Percentiles rank a stretch among this genome's conserved stretches.
Conservation (phyloP, 2,888 invertebrate genomes). For the Eulithis testata region DNA sequence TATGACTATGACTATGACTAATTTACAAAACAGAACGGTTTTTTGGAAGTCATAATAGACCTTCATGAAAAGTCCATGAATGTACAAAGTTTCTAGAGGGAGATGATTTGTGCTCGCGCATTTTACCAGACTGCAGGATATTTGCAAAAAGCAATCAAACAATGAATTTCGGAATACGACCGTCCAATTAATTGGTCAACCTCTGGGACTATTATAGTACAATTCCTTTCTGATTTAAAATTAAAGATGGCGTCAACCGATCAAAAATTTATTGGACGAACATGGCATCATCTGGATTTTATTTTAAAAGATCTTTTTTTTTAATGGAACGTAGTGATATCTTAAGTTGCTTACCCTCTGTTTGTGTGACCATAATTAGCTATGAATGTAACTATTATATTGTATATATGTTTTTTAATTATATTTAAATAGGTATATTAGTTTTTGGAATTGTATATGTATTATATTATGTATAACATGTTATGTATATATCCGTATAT, state of each 20-base stretch:
- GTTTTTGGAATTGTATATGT: too few relatives aligned
- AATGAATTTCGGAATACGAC: constrained; percentile 42
- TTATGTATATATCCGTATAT: too few relatives aligned
- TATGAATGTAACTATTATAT: too few relatives aligned
- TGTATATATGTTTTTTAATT: too few relatives aligned
- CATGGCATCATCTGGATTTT: constrained; percentile 26
- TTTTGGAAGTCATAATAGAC: not conserved
- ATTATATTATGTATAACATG: too few relatives aligned
- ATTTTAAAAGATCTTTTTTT: not conserved
- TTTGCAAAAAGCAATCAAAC: constrained; percentile 42
- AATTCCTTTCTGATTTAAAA: constrained; percentile 47
- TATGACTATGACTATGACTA: too few relatives aligned
- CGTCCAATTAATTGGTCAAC: constrained; percentile 43
- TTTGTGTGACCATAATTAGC: too few relatives aligned
- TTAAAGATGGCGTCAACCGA: constrained; percentile 44
- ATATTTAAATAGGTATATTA: too few relatives aligned
- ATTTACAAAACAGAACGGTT: too few relatives aligned
- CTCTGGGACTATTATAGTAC: constrained; percentile 53
- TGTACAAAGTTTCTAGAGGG: not conserved
- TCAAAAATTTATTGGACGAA: constrained; percentile 38
- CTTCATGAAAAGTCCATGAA: not conserved
- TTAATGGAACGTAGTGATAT: not conserved
- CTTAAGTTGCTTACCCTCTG: constrained; percentile 12
- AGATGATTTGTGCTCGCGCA: constrained; percentile 20
- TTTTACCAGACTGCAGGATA: constrained; percentile 30